phyloP scores from a whole-genome alignment of 2,888 invertebrate species.

The Desoria tigrina region DNA sequence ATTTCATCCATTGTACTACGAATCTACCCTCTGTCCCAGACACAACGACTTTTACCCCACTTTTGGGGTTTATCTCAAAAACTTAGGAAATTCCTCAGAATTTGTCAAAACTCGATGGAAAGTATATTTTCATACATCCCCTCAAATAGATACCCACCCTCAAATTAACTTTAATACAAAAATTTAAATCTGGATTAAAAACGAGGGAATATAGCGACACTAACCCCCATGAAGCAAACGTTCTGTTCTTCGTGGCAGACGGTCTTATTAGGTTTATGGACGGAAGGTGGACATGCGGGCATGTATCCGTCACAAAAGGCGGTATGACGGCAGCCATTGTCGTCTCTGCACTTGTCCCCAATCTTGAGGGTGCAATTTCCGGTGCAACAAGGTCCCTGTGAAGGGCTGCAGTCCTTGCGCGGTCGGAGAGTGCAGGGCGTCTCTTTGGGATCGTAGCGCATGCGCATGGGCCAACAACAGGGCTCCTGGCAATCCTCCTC shows the following conservation, averaged over 20 bases:
- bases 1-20: too few relatives aligned
- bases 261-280: constrained; percentile 89
- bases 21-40: too few relatives aligned
- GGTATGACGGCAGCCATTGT: constrained; percentile 90
- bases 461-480: constrained; percentile 69
- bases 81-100: too few relatives aligned
- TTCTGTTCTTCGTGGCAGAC: constrained; percentile 93
- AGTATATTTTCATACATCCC: too few relatives aligned
- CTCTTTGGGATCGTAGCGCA: constrained; percentile 64
- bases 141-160: too few relatives aligned
- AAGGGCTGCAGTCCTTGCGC: constrained; percentile 73
- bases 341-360: constrained; percentile 85
- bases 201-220: constrained; percentile 55
- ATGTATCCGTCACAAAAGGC: constrained; percentile 87
- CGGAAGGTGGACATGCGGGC: constrained; percentile 87
- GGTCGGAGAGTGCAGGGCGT: constrained; percentile 69
- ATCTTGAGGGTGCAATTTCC: constrained; percentile 79
- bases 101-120: too few relatives aligned
- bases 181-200: too few relatives aligned
- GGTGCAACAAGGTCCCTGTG: constrained; percentile 94
- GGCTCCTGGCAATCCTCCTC: constrained; percentile 91
- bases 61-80: too few relatives aligned
- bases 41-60: too few relatives aligned
- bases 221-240: constrained; percentile 93
- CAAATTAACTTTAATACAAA: too few relatives aligned